Base-by-base conservation (phyloP, 2,888 invertebrate species). In the Meta bourneti region DNA sequence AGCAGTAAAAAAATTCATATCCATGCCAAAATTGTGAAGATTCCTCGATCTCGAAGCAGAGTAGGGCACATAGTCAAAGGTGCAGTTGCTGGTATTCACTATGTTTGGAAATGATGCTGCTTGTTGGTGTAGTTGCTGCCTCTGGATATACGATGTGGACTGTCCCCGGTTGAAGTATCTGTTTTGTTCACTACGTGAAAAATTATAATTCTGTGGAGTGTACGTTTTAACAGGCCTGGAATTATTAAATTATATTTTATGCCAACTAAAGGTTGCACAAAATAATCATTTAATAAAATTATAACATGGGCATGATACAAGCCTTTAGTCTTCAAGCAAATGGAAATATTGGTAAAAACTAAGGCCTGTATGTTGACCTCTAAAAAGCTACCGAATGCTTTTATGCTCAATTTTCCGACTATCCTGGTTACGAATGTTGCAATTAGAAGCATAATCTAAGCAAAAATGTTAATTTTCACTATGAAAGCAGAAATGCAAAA, bases 191-290 rank as follows among this genome's bases (percentile, higher is more conserved):
- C 80, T 91, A 82, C 92, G 85, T 86, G 85, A 84, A 89, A 92
- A 89, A 88, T n/a, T n/a, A n/a, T 93, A 93, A 89, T 90, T 91
- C 84, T 91, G 93, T 78, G 89, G 90, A 79, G 84, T 92, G 83
- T 87, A 92, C 70, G 92, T 49, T 71, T 92, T 92, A 71, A 90
- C 89, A 74, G 81, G 89, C 92, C 92, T 92, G 89, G 79, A 92
- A 91, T 83, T 86, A 89, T 89, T 84, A 90, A 84, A 79, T 70
- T 72, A 80, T 72, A 80, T 87, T 87, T 87, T 87, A 87, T 87
- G 80, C 77, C 79, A 87, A 79, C 72, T 79, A 19, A 51, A 48
- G 51, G 51, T 74, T 74, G 34, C 49, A 48, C 48, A 75, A 75
- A 49, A 48, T 48, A 75, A 75, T 48, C 48, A 75, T 75, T 75